Evolutionary conservation across 1,140 invertebrate genomes (phyloP), one percentile per base, ranked within the genome.

Genomic region (Drosophila ananassae): DNA sequence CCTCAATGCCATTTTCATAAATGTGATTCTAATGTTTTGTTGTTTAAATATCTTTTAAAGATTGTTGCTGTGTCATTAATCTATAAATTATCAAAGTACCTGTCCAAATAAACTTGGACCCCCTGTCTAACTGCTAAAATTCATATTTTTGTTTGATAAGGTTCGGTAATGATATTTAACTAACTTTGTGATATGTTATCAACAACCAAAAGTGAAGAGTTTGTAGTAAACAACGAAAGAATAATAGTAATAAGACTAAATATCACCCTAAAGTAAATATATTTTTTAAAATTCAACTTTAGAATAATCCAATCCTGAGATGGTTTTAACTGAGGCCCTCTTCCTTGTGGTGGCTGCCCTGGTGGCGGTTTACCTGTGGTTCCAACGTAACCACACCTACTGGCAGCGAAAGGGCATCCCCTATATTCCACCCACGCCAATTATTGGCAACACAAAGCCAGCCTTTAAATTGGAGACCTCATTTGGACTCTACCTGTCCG

Each of bases 331-430:
- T 2, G 85, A 57, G 34, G 56, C 52, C 6, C 74, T 89, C 0
- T 51, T 90, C 10, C 10, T 80, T 1, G 61, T 89, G 47, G 77
- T 73, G 2, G 72, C 60, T 17, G 69, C 44, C 3, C 50, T 89
- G 24, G 47, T 62, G n/a, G 84, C 74, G 9, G 24, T 85, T 3
- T 89, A 78, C 3, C 2, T 66, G 9, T 89, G 84, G 84, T 84
- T 80, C 47, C 77, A 90, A 30, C 85, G 83, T 2, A 81, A 55
- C 30, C 89, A 89, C 24, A 63, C 52, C 22, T 91, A 91, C 50
- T 92, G 91, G 91, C 58, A 80, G n/a, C 83, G 91, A 6, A 79
- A 92, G 12, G 83, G 83, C 7, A 30, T 92, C 5, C 89, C 90
- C 0, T 89, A 59, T 34, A 73, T 91, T 3, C 48, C 63, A 37